Base-by-base conservation (phyloP, 2,113 vertebrate species). In the Tylochromis polylepis region DNA sequence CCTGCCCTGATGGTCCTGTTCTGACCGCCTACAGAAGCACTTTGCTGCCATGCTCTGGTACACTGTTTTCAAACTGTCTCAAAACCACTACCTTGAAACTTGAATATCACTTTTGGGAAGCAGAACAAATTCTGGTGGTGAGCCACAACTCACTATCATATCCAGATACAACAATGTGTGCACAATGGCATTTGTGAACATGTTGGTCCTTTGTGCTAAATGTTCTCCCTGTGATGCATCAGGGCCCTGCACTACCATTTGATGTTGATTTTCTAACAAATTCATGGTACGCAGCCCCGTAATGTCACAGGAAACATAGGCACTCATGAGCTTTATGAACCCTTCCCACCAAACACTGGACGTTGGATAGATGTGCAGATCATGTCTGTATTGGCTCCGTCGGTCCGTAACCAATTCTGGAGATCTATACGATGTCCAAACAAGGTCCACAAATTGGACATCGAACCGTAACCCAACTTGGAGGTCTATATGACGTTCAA, bases 341-440 rank as follows among this genome's bases (percentile, higher is more conserved):
- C 20, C 60, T 65, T 38, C 60, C 34, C 34, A 22, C 1, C 8
- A 65, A 65, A 38, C n/a, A 65, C 7, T 65, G 60, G 6, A 65
- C 11, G 2, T 65, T 11, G 6, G 60, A 38, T 22, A 65, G 34
- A 14, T 6, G 0, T 65, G n/a, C 18, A 65, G 60, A 65, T 38
- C 31, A n/a, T 38, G 60, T 65, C 60, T 8, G 2, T 38, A 65
- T 14, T 34, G 12, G 18, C 31, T 38, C 60, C 8, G 34, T 65
- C 60, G 34, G 18, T 38, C 31, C 31, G 12, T 36, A 3, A 36
- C 31, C 31, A 65, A 38, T 38, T n/a, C 60, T 38, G 31, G 31
- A 65, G 18, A 0, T 65, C 31, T 8, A 3, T 4, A n/a, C 18
- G 18, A 0, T 3, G 31, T 65, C 60, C 31, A 36, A 57, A 57